Evolutionary conservation across 2,797 vertebrate genomes (phyloP).

Genomic region (Sebastiscus tertius): DNA sequence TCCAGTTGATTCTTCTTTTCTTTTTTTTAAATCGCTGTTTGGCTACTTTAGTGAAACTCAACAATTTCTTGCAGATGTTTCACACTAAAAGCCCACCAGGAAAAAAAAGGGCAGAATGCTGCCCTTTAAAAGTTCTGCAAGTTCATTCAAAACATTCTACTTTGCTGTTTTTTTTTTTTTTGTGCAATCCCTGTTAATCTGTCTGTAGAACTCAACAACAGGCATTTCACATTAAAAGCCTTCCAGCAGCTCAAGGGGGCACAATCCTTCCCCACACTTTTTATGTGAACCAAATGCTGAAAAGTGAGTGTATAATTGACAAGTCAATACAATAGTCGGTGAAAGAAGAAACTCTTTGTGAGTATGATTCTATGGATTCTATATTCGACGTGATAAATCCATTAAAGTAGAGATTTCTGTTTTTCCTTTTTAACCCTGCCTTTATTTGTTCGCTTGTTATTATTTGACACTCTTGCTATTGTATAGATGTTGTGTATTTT

Average conservation of each 20-base stretch:
- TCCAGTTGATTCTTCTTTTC: not conserved
- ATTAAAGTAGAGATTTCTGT: not conserved
- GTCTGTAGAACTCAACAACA: not conserved
- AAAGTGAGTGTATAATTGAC: not conserved
- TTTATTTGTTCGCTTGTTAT: not conserved
- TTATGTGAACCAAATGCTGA: not conserved
- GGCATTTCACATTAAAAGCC: not conserved
- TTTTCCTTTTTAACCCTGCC: not conserved
- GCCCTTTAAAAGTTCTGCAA: not conserved
- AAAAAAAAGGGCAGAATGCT: not conserved
- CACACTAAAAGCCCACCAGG: not conserved
- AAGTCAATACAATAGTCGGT: not conserved
- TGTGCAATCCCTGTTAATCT: not conserved
- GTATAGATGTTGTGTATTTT: not conserved
- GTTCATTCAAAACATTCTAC: not conserved
- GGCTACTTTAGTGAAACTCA: not conserved
- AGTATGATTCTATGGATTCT: not conserved
- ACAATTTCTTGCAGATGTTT: not conserved
- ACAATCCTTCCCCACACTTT: not conserved
- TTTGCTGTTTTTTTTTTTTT: not conserved
- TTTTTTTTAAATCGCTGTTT: not conserved
- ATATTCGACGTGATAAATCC: not conserved
- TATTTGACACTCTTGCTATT: not conserved
- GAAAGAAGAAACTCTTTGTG: not conserved
- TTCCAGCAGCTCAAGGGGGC: not conserved